Evolutionary conservation across 2,113 vertebrate species (phyloP).

Genomic region (Phrynocephalus versicolor): DNA sequence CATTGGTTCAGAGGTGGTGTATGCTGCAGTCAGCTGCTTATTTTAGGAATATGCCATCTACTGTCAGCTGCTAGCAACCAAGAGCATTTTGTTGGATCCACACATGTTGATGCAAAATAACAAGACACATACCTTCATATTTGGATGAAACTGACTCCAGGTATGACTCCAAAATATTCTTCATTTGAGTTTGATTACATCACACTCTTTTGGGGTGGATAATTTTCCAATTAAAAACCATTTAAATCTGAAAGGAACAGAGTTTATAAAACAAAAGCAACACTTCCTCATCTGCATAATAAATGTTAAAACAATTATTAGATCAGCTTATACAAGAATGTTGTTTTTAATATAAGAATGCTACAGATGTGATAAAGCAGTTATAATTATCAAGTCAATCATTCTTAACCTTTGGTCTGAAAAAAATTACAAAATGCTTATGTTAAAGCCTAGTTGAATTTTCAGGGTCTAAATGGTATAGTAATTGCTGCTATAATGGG

Average conservation of each 20-base stretch:
- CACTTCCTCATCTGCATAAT: slow-evolving; percentile 19
- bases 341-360: slow-evolving; percentile 38
- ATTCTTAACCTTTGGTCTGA: slow-evolving; percentile 69
- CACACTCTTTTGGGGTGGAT: neutral
- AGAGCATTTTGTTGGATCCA: neutral
- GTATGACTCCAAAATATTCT: fast-evolving
- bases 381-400: slow-evolving; percentile 69
- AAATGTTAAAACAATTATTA: slow-evolving; percentile 56
- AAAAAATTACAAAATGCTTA: slow-evolving; percentile 37
- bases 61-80: neutral
- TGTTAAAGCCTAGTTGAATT: slow-evolving; percentile 56
- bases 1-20: neutral
- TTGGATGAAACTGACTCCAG: neutral
- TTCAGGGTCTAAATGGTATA: slow-evolving; percentile 59
- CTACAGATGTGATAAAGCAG: slow-evolving; percentile 54
- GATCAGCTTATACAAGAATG: slow-evolving; percentile 44
- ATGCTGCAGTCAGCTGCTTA: neutral
- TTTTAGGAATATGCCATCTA: neutral
- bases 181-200: fast-evolving
- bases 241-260: slow-evolving; percentile 13
- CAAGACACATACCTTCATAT: neutral
- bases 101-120: too few relatives aligned
- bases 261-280: slow-evolving; percentile 31
- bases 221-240: neutral
- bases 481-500: slow-evolving; percentile 54